phyloP scores from a whole-genome alignment of 2,888 invertebrate species.

The Melangyna quadrimaculata region DNA sequence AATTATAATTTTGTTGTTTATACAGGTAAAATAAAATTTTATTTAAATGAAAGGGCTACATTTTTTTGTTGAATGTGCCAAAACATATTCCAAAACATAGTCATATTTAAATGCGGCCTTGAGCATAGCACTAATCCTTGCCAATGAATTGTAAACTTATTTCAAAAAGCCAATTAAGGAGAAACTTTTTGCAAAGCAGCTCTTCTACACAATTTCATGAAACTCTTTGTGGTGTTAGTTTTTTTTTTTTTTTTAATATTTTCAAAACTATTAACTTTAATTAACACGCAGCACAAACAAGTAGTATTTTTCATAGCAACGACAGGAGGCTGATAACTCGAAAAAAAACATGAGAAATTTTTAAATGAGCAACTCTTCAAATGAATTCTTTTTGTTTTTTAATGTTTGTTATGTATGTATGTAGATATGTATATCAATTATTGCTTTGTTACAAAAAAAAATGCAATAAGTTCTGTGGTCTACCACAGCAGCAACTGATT shows the following conservation, averaged over 20 bases:
- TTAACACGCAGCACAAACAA: slow-evolving; percentile 26
- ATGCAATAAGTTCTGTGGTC: neutral
- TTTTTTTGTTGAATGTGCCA: too few relatives aligned
- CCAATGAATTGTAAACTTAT: slow-evolving; percentile 49
- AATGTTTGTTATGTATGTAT: neutral
- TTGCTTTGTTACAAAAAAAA: neutral
- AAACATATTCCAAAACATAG: too few relatives aligned
- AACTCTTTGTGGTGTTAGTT: slow-evolving; percentile 6
- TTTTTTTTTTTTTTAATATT: slow-evolving; percentile 21
- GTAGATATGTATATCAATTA: neutral
- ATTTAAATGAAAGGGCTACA: neutral
- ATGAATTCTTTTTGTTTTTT: neutral
- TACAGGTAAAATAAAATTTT: too few relatives aligned
- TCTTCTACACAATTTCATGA: neutral
- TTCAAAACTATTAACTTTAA: slow-evolving; percentile 35
- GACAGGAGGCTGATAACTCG: neutral
- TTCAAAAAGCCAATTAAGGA: slow-evolving; percentile 50
- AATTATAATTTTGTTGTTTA: too few relatives aligned
- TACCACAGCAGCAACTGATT: slow-evolving; percentile 2
- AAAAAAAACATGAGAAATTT: neutral
- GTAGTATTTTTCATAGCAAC: neutral
- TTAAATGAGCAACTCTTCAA: neutral
- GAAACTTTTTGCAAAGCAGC: slow-evolving; percentile 31
- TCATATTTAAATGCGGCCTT: neutral
- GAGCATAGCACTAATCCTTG: slow-evolving; percentile 22